A percentile compares a stretch with the other conserved stretches of the same genome.
Evolutionary conservation across 2,797 vertebrate species (phyloP).

Genomic region (Xyrichtys novacula): DNA sequence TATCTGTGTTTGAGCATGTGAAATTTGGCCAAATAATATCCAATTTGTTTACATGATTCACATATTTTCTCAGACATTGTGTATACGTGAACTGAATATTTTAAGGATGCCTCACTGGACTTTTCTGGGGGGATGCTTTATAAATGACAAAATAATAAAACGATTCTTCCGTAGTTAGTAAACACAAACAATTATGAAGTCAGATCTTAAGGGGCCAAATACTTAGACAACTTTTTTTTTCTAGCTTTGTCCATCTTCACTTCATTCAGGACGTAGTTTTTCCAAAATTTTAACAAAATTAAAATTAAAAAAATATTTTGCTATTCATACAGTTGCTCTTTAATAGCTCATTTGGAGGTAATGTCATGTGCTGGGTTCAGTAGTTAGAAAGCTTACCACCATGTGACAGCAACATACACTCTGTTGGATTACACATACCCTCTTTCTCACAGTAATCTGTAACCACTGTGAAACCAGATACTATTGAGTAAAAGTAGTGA

Average conservation of each 20-base stretch:
- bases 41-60: constrained; percentile 33
- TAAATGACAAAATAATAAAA: neutral
- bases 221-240: fast-evolving
- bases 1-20: constrained; percentile 49
- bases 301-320: neutral
- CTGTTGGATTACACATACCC: too few relatives aligned
- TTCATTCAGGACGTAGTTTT: neutral
- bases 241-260: neutral
- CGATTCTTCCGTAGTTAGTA: too few relatives aligned
- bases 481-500: too few relatives aligned
- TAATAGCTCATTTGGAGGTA: neutral
- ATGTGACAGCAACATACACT: too few relatives aligned
- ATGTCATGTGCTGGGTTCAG: neutral
- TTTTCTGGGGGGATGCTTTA: neutral
- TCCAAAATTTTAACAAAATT: too few relatives aligned
- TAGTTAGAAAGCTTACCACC: neutral
- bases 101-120: constrained; percentile 4
- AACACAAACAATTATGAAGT: too few relatives aligned
- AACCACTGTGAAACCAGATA: too few relatives aligned
- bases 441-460: too few relatives aligned
- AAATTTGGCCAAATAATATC: constrained; percentile 43
- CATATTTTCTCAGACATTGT: constrained; percentile 58
- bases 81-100: constrained; percentile 25
- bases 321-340: neutral
- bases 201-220: neutral